Conservation (phyloP, 1,140 invertebrate genomes). For the Anastrepha ludens region DNA sequence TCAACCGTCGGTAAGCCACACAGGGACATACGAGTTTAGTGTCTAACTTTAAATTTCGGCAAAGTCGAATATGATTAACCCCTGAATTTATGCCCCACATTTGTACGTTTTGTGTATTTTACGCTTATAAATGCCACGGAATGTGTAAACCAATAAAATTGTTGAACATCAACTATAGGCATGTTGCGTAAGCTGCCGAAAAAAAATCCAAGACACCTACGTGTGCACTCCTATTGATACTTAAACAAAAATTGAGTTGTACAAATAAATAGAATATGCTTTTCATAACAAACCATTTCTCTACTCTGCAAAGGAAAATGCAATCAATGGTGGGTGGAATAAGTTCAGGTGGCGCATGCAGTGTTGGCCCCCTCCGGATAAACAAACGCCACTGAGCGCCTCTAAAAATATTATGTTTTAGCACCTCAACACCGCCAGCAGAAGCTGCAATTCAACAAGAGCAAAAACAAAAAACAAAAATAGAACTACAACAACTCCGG, state of each 20-base stretch:
- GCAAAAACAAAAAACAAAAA: not conserved
- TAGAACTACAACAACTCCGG: not conserved
- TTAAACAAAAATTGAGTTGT: conserved; percentile 31
- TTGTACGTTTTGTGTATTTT: too few relatives aligned
- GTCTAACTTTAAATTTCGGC: too few relatives aligned
- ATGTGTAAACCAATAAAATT: too few relatives aligned
- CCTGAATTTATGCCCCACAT: too few relatives aligned
- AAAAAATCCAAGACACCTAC: not conserved
- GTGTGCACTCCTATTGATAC: not conserved
- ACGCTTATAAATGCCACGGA: too few relatives aligned
- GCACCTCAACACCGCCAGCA: conserved; percentile 19
- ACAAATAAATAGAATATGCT: conserved; percentile 22
- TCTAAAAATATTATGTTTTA: conserved; percentile 47
- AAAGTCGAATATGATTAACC: too few relatives aligned
- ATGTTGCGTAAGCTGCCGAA: not conserved
- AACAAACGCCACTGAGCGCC: conserved; percentile 42
- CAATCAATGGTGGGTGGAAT: conserved; percentile 13
- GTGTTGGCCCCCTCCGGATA: conserved; percentile 34
- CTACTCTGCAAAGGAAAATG: not conserved
- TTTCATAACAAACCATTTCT: not conserved
- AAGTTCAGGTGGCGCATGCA: conserved; percentile 15
- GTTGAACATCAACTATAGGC: too few relatives aligned
- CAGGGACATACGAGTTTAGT: too few relatives aligned
- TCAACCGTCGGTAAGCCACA: too few relatives aligned
- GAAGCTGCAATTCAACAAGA: not conserved